A percentile compares a stretch with the other conserved stretches of the same genome.
Evolutionary conservation across 1,140 invertebrate genomes (phyloP).

Genomic region (Pararge aegeria): DNA sequence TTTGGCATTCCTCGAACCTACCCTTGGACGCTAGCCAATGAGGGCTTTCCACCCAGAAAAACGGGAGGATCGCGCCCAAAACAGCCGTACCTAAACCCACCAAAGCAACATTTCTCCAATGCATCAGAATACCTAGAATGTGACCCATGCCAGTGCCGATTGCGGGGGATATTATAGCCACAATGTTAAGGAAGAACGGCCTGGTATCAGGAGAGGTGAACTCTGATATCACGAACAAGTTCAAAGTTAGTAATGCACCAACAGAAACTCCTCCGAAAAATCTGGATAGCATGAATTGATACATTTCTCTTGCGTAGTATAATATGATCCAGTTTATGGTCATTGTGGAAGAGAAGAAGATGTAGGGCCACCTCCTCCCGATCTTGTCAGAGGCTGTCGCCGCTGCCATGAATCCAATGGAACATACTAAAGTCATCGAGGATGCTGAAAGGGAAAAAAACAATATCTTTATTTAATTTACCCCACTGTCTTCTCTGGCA

Average conservation of each 20-base stretch:
- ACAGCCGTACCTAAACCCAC: neutral
- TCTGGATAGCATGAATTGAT: neutral
- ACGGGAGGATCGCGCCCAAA: neutral
- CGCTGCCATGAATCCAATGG: neutral
- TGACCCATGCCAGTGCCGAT: neutral
- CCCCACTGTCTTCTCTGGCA: no score
- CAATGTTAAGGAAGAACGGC: neutral
- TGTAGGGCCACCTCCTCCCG: neutral
- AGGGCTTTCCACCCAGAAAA: neutral
- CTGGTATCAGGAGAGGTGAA: neutral
- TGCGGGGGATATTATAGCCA: neutral
- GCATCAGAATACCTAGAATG: neutral
- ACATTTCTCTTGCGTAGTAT: neutral
- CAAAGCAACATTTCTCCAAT: neutral
- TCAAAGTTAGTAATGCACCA: neutral
- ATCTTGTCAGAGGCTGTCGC: neutral
- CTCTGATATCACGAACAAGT: neutral
- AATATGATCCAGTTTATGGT: neutral
- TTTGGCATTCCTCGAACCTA: neutral
- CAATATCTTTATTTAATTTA: no score
- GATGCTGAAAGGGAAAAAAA: no score
- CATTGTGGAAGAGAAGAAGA: neutral
- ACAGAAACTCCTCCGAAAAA: neutral
- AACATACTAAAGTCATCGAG: no score
- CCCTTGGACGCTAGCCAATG: neutral